Base-by-base conservation (phyloP, 2,113 vertebrate species). In the Neotragus moschatus region DNA sequence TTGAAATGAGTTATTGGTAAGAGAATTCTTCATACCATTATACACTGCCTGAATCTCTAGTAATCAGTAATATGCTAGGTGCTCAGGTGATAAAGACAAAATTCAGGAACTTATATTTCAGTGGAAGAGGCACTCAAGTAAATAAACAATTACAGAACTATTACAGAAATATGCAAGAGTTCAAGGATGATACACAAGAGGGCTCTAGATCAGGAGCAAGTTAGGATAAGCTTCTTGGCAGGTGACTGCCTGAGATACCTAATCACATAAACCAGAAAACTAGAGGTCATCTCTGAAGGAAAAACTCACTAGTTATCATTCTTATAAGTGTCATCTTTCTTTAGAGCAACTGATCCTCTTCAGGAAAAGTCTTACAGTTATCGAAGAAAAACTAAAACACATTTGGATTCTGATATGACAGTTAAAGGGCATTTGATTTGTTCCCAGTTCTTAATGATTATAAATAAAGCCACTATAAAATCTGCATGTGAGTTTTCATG, bases 111-210 rank as follows among this genome's bases (percentile, higher is more conserved):
- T 45, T 88, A 9, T 16, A 73, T 85, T 82, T 89, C 86, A 91
- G 9, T 94, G 84, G 16, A 84, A 96, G 28, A 90, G 51, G 87
- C 1, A 61, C 36, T 81, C n/a, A 85, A 93, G 66, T 84, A 88
- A 96, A 93, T 79, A 86, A 89, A 93, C 15, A 96, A 75, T 49
- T 79, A 93, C 28, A 90, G 28, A 79, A 87, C 28, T 61, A 10
- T 43, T 85, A 91, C 4, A 70, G 66, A 85, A 92, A 88, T 45
- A 88, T 19, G 21, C 15, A 88, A 84, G 39, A 77, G 28, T 89
- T 66, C 66, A 95, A 80, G 70, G 79, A 96, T 25, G 84, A 92
- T 15, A 95, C 5, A 53, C 6, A 90, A 93, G 81, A 90, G 8
- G 30, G 43, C 53, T 94, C 51, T 47, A 28, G 14, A 58, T 63